phyloP scores from a whole-genome alignment of 2,888 invertebrate species.

The Chouioia cunea region DNA sequence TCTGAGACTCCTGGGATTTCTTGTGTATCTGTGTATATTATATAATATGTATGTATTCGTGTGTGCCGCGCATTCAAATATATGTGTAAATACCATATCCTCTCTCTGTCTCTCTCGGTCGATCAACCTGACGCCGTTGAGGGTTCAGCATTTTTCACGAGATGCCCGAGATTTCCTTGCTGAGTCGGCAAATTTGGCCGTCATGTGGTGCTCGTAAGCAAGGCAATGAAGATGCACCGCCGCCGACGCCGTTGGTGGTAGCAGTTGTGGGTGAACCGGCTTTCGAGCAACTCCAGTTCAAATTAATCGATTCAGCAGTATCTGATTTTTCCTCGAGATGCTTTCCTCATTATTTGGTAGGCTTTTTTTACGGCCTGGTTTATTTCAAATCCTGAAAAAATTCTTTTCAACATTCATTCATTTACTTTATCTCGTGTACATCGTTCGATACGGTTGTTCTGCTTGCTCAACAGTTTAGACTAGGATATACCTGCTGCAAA shows the following conservation, averaged over 20 bases:
- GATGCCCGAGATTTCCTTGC: constrained; percentile 36
- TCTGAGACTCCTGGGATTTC: constrained; percentile 19
- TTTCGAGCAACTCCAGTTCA: not conserved
- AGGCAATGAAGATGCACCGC: not conserved
- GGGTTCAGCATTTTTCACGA: constrained; percentile 39
- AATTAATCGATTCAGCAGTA: constrained; percentile 44
- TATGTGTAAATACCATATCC: constrained; percentile 17
- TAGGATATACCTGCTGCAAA: no score
- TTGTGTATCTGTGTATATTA: not conserved
- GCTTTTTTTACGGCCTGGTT: constrained; percentile 19
- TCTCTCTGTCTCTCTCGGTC: not conserved
- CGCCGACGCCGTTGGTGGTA: constrained; percentile 1
- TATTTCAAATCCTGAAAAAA: constrained; percentile 20
- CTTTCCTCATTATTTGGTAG: constrained; percentile 42
- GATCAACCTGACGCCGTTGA: constrained; percentile 33
- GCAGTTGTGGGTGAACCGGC: constrained; percentile 14
- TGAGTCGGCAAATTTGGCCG: constrained; percentile 40
- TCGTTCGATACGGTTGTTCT: not conserved
- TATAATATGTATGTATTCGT: not conserved
- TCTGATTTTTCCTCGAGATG: constrained; percentile 43
- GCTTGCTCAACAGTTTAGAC: not conserved
- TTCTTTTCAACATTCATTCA: constrained; percentile 16
- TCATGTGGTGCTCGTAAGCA: constrained; percentile 33
- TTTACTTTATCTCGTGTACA: not conserved
- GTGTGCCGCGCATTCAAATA: not conserved